These are phyloP conservation scores for Melinaea menophilus DNA, from an alignment of 2,888 invertebrate species.

Conservation along the genomic window DNA sequence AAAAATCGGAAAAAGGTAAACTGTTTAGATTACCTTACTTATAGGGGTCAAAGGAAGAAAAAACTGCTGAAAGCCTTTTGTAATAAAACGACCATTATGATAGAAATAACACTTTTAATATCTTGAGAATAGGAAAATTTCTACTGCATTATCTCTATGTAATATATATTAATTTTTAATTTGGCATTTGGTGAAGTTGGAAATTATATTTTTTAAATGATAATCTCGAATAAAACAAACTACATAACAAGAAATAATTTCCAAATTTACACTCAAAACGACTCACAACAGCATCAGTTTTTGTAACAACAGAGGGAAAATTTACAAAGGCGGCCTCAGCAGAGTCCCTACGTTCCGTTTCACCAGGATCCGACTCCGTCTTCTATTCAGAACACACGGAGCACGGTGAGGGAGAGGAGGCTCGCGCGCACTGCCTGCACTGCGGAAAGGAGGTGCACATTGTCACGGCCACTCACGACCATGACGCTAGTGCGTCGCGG, in stretches of 20 bases:
- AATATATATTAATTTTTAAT: neutral
- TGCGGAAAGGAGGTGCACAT: conserved; percentile 89
- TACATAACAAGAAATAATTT: neutral
- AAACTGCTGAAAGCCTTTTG: no score
- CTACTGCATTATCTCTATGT: neutral
- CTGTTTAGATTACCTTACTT: neutral
- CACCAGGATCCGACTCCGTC: conserved; percentile 93
- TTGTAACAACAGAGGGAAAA: conserved; percentile 55
- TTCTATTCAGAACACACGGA: conserved; percentile 90
- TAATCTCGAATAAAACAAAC: neutral
- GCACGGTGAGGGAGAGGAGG: conserved; percentile 76
- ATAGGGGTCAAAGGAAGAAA: no score
- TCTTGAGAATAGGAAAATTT: neutral
- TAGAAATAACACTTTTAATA: neutral
- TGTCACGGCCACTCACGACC: conserved; percentile 71
- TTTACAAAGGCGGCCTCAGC: conserved; percentile 88
- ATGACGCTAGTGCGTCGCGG: conserved; percentile 62
- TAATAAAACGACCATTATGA: no score
- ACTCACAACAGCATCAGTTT: conserved; percentile 23
- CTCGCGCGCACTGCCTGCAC: conserved; percentile 85
- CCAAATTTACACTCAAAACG: conserved; percentile 5
- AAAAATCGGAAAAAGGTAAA: conserved; percentile 63
- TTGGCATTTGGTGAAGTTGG: neutral
- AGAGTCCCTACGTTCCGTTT: conserved; percentile 91
- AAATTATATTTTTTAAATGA: neutral